Evolutionary conservation across 2,888 invertebrate species (phyloP).

Genomic region (Rutpela maculata): DNA sequence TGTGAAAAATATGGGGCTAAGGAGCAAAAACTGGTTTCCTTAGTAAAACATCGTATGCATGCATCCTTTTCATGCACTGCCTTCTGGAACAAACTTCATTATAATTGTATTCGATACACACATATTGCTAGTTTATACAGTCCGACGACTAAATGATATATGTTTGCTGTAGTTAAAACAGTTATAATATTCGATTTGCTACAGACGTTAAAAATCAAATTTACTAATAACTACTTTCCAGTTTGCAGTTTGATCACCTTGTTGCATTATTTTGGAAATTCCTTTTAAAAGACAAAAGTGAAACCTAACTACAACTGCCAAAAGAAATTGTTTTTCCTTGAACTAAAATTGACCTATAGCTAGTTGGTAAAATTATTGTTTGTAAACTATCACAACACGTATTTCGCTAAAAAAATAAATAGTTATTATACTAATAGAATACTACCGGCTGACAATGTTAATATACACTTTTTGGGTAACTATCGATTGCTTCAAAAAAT

Average conservation of each 20-base stretch:
- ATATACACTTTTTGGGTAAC: slow-evolving; percentile 22
- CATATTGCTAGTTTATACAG: neutral
- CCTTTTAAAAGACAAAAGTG: neutral
- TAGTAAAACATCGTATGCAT: too few species aligned
- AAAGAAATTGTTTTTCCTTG: neutral
- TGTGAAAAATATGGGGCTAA: too few species aligned
- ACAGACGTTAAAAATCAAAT: neutral
- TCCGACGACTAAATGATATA: neutral
- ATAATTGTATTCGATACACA: neutral
- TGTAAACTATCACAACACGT: slow-evolving; percentile 48
- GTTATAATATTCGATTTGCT: neutral
- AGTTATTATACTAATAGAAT: neutral
- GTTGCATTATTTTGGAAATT: neutral
- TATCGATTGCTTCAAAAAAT: neutral
- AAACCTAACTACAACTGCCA: neutral
- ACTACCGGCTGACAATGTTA: neutral
- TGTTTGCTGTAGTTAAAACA: too few species aligned
- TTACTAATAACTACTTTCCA: neutral
- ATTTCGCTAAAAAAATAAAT: slow-evolving; percentile 48
- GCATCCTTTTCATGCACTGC: neutral
- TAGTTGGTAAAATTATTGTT: slow-evolving; percentile 7
- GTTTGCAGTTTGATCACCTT: neutral
- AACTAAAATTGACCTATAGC: neutral
- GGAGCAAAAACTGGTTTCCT: too few species aligned
- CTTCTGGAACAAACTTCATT: neutral